Conservation (phyloP, 2,113 vertebrate genomes). For the Emydocephalus ijimae region DNA sequence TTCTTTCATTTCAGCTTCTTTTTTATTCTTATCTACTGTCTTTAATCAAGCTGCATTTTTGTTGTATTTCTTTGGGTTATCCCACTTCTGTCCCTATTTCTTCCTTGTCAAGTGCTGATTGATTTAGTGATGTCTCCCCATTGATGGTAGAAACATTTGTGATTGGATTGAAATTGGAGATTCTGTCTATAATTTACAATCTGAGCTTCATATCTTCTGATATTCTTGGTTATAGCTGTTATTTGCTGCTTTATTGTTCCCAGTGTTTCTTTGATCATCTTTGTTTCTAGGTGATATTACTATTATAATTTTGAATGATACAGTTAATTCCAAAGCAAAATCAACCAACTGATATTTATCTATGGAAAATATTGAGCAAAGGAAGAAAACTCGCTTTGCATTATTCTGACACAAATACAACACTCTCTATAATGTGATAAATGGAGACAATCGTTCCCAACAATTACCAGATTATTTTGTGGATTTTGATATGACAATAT, state of each 20-base stretch:
- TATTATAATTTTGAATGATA: neutral
- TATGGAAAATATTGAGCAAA: neutral
- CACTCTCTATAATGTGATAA: neutral
- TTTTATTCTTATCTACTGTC: neutral
- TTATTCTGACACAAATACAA: neutral
- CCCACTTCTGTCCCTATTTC: neutral
- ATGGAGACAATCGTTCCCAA: conserved; percentile 4
- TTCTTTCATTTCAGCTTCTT: neutral
- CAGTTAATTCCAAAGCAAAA: neutral
- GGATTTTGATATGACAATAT: neutral
- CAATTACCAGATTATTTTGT: conserved; percentile 27
- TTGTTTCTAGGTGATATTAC: neutral
- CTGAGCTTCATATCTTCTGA: neutral
- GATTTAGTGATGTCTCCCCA: neutral
- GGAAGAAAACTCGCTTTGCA: neutral
- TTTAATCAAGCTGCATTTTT: neutral
- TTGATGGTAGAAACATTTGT: neutral
- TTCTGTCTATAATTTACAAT: neutral
- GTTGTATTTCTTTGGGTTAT: neutral
- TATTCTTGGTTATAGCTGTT: neutral
- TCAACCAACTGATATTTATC: neutral
- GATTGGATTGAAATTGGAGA: neutral
- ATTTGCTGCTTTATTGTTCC: neutral
- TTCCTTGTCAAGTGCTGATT: neutral
- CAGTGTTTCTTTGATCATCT: neutral